Conservation (phyloP, 2,797 vertebrate genomes). For the Acrossocheilus fasciatus region DNA sequence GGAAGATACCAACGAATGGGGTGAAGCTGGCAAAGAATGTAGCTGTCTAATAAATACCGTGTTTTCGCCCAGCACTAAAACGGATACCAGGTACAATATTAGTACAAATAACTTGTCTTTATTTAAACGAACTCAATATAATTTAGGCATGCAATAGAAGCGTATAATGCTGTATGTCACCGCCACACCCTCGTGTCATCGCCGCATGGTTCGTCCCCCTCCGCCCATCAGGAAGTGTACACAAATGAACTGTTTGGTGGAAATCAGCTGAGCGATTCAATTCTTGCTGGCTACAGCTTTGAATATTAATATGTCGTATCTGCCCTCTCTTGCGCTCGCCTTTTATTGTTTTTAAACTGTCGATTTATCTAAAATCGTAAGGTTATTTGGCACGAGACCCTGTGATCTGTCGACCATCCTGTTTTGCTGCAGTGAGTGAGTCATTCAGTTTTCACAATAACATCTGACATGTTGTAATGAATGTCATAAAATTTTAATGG, state of each 20-base stretch:
- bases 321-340: neutral
- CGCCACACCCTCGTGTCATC: constrained; percentile 44
- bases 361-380: neutral
- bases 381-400: neutral
- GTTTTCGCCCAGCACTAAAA: neutral
- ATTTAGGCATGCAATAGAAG: no score
- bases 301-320: neutral
- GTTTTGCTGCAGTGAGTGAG: constrained; percentile 74
- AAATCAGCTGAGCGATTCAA: constrained; percentile 76
- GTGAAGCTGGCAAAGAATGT: neutral
- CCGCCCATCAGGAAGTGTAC: constrained; percentile 62
- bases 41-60: neutral
- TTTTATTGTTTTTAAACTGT: neutral
- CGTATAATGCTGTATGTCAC: neutral
- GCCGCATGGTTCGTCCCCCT: neutral
- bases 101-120: rapidly evolving
- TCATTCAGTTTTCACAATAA: constrained; percentile 64
- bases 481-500: neutral
- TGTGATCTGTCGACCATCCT: constrained; percentile 34
- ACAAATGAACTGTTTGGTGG: constrained; percentile 37
- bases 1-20: constrained; percentile 74
- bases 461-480: neutral
- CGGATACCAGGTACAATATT: neutral
- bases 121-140: neutral
- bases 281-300: constrained; percentile 49